Percentiles rank a stretch among this genome's conserved stretches.
Evolutionary conservation across 2,888 invertebrate genomes (phyloP).

Genomic region (Drosophila paucipuncta): DNA sequence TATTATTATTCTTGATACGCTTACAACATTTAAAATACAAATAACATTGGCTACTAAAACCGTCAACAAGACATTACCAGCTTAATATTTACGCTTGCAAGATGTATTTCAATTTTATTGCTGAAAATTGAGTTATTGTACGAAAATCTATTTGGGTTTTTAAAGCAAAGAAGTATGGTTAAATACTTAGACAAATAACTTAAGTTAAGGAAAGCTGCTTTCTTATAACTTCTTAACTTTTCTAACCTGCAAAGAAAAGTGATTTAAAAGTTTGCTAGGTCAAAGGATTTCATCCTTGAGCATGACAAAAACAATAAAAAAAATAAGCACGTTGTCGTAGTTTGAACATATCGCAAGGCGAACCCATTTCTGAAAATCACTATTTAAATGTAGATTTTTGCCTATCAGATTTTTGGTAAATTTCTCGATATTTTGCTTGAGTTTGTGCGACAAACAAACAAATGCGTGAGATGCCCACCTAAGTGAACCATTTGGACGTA

Average conservation of each 20-base stretch:
- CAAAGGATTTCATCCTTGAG: not conserved
- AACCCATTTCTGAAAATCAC: not conserved
- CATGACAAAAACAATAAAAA: not conserved
- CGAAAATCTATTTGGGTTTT: not conserved
- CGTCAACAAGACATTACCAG: not conserved
- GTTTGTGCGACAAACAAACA: constrained; percentile 14
- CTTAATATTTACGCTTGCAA: not conserved
- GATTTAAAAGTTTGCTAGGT: not conserved
- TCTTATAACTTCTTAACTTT: not conserved
- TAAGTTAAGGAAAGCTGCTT: not conserved
- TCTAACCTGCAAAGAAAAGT: not conserved
- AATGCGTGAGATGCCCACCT: constrained; percentile 3
- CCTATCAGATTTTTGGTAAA: constrained; percentile 17
- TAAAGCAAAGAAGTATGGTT: not conserved
- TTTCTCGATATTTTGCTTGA: not conserved
- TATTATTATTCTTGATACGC: not conserved
- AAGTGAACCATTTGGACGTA: constrained; percentile 27
- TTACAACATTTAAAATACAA: not conserved
- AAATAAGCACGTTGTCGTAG: not conserved
- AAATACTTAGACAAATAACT: not conserved
- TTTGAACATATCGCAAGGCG: not conserved
- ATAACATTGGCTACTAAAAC: not conserved
- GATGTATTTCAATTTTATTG: not conserved
- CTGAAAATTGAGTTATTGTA: not conserved
- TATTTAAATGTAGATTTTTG: constrained; percentile 7